These are phyloP conservation scores for Polyommatus icarus DNA, from an alignment of 2,888 invertebrate genomes.

Conservation along the genomic window DNA sequence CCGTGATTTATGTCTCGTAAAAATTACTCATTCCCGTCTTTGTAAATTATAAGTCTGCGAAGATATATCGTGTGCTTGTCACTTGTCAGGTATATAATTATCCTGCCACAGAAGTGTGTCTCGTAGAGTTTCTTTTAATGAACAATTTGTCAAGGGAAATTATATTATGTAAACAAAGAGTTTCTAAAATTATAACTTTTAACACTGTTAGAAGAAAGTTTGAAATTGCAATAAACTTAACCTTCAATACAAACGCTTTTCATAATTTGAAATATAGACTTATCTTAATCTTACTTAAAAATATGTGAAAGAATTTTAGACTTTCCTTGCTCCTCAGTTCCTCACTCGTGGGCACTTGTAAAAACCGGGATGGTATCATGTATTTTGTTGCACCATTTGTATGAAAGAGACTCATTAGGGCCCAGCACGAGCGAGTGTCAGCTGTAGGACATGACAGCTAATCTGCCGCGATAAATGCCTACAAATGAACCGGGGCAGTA, in stretches of 20 bases:
- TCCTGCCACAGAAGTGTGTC: neutral
- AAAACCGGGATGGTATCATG: neutral
- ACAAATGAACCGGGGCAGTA: neutral
- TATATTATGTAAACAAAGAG: neutral
- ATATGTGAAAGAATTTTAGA: no score
- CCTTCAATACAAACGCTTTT: no score
- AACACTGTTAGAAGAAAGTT: neutral
- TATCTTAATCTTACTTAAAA: no score
- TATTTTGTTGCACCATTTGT: constrained; percentile 2
- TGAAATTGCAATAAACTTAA: no score
- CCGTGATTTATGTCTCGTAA: neutral
- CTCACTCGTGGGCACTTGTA: no score
- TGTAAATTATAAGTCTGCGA: constrained; percentile 6
- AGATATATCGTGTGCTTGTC: constrained; percentile 11
- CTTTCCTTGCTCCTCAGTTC: no score
- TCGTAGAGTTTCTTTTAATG: neutral
- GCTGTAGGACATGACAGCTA: constrained; percentile 20
- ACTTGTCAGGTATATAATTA: constrained; percentile 14
- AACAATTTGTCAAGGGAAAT: neutral
- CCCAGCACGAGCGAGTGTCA: neutral
- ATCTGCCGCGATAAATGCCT: constrained; percentile 3
- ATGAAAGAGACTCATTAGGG: constrained; percentile 17
- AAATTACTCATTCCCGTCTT: constrained; percentile 14
- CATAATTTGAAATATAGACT: no score
- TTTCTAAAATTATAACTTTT: neutral